phyloP scores from a whole-genome alignment of 2,888 invertebrate genomes.

The Punctoribates punctum region DNA sequence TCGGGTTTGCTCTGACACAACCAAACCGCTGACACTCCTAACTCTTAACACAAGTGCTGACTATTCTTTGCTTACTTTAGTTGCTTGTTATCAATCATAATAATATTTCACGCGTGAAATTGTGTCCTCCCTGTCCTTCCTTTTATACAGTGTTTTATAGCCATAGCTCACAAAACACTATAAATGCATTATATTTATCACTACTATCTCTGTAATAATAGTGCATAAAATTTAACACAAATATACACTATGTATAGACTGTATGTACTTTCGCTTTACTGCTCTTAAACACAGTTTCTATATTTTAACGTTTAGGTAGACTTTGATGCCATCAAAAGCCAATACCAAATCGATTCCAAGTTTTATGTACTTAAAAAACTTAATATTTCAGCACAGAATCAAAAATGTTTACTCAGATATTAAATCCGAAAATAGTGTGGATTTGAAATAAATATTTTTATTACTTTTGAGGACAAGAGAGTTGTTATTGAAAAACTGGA shows the following conservation, averaged over 20 bases:
- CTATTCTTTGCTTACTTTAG: conserved; percentile 29
- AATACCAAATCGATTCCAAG: background rate
- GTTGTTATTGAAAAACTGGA: too few relatives aligned
- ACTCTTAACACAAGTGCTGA: conserved; percentile 15
- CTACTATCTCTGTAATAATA: background rate
- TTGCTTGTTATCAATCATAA: conserved; percentile 30
- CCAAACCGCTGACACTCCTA: conserved; percentile 25
- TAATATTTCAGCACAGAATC: too few relatives aligned
- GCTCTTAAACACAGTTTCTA: background rate
- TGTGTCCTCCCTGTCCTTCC: background rate
- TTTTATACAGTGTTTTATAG: conserved; percentile 1
- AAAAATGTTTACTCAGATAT: too few relatives aligned
- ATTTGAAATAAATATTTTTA: too few relatives aligned
- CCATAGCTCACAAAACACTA: conserved; percentile 5
- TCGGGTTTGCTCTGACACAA: background rate
- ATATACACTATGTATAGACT: too few relatives aligned
- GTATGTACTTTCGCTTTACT: conserved; percentile 1
- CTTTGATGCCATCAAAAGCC: background rate
- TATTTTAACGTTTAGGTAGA: background rate
- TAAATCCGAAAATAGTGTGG: too few relatives aligned
- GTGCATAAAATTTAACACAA: conserved; percentile 22
- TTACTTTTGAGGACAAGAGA: too few relatives aligned
- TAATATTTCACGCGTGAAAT: conserved; percentile 23
- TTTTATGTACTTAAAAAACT: too few relatives aligned
- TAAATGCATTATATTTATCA: conserved; percentile 23